phyloP scores from a whole-genome alignment of 1,140 invertebrate genomes.

The Eufriesea mexicana region DNA sequence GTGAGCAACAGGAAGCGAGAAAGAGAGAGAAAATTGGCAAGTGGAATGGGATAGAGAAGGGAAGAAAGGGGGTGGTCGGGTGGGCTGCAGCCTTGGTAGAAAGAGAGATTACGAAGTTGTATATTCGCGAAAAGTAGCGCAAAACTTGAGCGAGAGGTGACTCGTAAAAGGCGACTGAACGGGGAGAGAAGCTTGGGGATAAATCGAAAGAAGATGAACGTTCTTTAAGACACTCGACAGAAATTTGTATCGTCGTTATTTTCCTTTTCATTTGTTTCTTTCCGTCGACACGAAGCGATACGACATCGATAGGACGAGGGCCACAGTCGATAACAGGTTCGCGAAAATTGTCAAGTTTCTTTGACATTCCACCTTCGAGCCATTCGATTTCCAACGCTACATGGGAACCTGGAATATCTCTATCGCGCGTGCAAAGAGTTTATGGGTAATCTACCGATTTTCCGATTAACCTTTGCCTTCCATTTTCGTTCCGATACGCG shows the following conservation, averaged over 20 bases:
- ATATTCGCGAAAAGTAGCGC: conserved; percentile 55
- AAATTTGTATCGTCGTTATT: conserved; percentile 40
- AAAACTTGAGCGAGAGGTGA: conserved; percentile 32
- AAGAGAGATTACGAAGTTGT: conserved; percentile 53
- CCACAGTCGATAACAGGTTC: conserved; percentile 43
- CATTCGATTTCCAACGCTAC: neutral
- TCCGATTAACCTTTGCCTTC: neutral
- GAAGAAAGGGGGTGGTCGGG: too few relatives aligned
- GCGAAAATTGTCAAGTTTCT: neutral
- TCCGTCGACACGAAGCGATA: conserved; percentile 51
- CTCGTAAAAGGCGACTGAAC: conserved; percentile 21
- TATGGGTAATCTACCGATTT: too few relatives aligned
- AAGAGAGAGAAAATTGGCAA: neutral
- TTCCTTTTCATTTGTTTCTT: conserved; percentile 46
- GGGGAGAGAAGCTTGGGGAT: conserved; percentile 11
- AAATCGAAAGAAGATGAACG: conserved; percentile 48
- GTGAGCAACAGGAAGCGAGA: conserved; percentile 15
- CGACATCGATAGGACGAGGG: conserved; percentile 54
- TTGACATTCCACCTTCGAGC: neutral
- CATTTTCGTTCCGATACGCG: neutral
- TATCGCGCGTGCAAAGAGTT: neutral
- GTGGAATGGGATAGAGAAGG: neutral
- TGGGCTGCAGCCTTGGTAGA: neutral
- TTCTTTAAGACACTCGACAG: conserved; percentile 17
- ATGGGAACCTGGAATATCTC: neutral